Evolutionary conservation across 2,113 vertebrate genomes (phyloP), one percentile per base, ranked within the genome.

Genomic region (Scortum barcoo): DNA sequence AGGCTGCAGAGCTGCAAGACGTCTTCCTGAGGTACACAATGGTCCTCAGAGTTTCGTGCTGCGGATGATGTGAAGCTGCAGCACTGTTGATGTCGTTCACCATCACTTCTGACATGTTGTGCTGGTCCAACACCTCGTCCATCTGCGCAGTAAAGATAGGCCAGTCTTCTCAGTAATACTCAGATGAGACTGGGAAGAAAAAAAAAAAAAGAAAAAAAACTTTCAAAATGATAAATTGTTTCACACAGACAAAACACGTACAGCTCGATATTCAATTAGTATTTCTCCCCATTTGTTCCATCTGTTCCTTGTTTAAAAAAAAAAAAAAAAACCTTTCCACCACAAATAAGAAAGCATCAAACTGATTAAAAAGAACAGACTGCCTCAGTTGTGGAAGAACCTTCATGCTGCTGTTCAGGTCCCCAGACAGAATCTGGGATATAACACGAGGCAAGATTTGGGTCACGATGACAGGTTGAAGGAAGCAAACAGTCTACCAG

Each of bases 371-470:
- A 36, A 14, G 0, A 5, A 53, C 33, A 4, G 0, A 3, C 24
- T 4, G 0, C 38, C n/a, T 67, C 90, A 97, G 96, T 96, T 97
- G 97, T 17, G 95, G 94, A 71, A 96, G 83, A 77, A 95, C 95
- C 89, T 97, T 96, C 67, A 97, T 95, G 86, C 97, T 97, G 24
- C 96, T 94, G 81, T 94, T 96, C 67, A 96, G 96, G 77, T 97
- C 96, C 72, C 95, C 95, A 90, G 95, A 97, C 80, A 96, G 94
- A 76, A 97, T 96, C 90, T 97, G 96, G 7, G 96, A 97, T 88
- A 96, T 95, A 96, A 96, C 89, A 96, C 96, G 96, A 96, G 84
- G 96, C 95, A 65, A 95, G 96, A 81, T 95, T 96, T 87, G 96
- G 96, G 89, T 96, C 96, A 93, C 96, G 94, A 42, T 97, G 96